phyloP scores from a whole-genome alignment of 2,797 vertebrate species.

The Percopsis omiscomaycus region DNA sequence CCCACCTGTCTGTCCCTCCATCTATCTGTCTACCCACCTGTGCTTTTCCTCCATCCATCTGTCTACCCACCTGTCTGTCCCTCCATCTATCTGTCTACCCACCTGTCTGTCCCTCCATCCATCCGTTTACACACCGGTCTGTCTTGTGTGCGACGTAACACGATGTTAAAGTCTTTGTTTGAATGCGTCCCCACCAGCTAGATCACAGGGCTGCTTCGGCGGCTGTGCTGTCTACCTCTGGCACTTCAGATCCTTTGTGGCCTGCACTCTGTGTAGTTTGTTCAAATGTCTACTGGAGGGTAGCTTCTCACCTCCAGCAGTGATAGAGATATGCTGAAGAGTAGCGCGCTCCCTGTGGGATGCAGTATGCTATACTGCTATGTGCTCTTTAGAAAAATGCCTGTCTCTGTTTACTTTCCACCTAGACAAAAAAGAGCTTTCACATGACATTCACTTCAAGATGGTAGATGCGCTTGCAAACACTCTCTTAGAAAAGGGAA shows the following conservation, averaged over 20 bases:
- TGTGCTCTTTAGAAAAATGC: constrained; percentile 28
- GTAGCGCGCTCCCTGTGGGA: constrained; percentile 21
- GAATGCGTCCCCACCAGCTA: constrained; percentile 31
- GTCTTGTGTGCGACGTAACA: not conserved
- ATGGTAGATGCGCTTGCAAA: not conserved
- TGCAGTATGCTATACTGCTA: constrained; percentile 16
- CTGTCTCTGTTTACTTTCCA: constrained; percentile 29
- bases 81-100: too few species aligned
- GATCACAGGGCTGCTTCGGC: constrained; percentile 39
- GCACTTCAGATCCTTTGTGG: constrained; percentile 38
- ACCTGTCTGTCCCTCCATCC: too few species aligned
- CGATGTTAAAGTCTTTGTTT: constrained; percentile 35
- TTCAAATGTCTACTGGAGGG: constrained; percentile 48
- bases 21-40: too few species aligned
- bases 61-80: too few species aligned
- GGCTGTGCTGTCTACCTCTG: constrained; percentile 29
- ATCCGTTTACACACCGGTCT: too few species aligned
- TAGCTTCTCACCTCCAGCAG: constrained; percentile 24
- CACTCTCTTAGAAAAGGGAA: not conserved
- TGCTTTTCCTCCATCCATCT: too few species aligned
- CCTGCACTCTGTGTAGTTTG: constrained; percentile 40
- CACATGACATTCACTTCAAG: constrained; percentile 9
- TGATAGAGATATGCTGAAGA: constrained; percentile 31
- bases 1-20: too few species aligned
- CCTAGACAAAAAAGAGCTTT: constrained; percentile 25